Base-by-base conservation (phyloP, 2,113 vertebrate species). In the Petrocephalus zakoni region DNA sequence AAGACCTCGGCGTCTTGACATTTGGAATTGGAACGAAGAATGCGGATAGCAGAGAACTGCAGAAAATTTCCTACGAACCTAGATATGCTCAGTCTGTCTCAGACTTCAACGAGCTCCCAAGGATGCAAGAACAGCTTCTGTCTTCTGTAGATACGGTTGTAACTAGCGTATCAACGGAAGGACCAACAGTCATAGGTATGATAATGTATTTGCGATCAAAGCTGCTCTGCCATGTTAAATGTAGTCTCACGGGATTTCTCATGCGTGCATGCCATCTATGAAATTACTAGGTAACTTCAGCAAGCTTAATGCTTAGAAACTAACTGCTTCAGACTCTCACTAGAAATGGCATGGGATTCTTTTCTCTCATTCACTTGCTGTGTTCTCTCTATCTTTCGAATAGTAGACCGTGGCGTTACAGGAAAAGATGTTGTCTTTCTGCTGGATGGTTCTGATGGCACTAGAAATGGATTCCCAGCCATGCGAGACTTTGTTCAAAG, bases 401-500 rank as follows among this genome's bases (percentile, higher is more conserved):
- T n/a, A 87, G 86, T 87, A 17, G 86, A 87, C 21, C 55, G 56
- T 49, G 86, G 4, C 22, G 86, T 61, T 47, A 52, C 86, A 61
- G 21, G 46, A 75, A 75, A 25, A n/a, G 61, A 75, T 78, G 86
- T 87, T 81, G 49, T 88, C 25, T 56, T 81, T 29, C 52, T 88
- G 47, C 82, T 52, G 88, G 86, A 87, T 93, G 95, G 94, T 75
- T 94, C 96, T 89, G 94, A 96, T 91, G 92, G 92, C 85, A 94
- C 95, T 89, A 90, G 89, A 83, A 90, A 4, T 90, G 92, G 84
- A 88, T 96, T 96, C 81, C 82, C 91, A 87, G 89, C 91, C 86
- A 93, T 96, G 25, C 90, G 90, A 91, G 93, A 93, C 51, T 95
- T 96, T 94, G 92, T 96, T 37, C 89, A 92, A 72, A 93, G 47